These are phyloP conservation scores for Typhlichthys eigenmanni DNA, from an alignment of 2,797 vertebrate species.

Conservation along the genomic window DNA sequence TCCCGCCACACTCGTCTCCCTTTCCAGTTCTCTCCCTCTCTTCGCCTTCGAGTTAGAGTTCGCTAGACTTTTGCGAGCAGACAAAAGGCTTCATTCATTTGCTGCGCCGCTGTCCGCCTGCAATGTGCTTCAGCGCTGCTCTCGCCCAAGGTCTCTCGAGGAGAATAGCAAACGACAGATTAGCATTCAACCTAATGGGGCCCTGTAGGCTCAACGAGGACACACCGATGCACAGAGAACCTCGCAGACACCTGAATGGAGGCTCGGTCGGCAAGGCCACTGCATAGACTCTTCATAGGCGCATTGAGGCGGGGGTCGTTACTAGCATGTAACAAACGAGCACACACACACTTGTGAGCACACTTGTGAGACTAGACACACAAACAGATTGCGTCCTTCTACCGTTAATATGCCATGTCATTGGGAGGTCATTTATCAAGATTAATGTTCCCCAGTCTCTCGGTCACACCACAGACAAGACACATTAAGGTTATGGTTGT, in stretches of 20 bases:
- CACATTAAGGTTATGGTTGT: background rate
- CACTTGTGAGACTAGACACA: background rate
- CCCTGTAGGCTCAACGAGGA: background rate
- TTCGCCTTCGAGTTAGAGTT: background rate
- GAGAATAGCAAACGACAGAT: constrained; percentile 47
- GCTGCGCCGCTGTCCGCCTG: constrained; percentile 48
- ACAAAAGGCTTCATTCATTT: constrained; percentile 46
- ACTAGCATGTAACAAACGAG: constrained; percentile 5
- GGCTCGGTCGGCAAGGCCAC: constrained; percentile 28
- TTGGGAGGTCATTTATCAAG: background rate
- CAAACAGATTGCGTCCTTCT: background rate
- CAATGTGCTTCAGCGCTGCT: constrained; percentile 68
- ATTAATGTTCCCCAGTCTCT: background rate
- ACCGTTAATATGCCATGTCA: background rate
- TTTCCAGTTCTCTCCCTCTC: constrained; percentile 1
- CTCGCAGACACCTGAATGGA: background rate
- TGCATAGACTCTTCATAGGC: constrained; percentile 28
- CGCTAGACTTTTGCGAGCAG: background rate
- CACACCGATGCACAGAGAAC: constrained; percentile 8
- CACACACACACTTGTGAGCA: constrained; percentile 7
- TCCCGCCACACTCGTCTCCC: constrained; percentile 4
- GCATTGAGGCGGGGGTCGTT: constrained; percentile 41
- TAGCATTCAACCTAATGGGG: constrained; percentile 28
- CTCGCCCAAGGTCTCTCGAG: constrained; percentile 49
- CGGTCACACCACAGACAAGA: background rate